These are phyloP conservation scores for Antheraea yamamai DNA, from an alignment of 2,888 invertebrate species.

Conservation along the genomic window DNA sequence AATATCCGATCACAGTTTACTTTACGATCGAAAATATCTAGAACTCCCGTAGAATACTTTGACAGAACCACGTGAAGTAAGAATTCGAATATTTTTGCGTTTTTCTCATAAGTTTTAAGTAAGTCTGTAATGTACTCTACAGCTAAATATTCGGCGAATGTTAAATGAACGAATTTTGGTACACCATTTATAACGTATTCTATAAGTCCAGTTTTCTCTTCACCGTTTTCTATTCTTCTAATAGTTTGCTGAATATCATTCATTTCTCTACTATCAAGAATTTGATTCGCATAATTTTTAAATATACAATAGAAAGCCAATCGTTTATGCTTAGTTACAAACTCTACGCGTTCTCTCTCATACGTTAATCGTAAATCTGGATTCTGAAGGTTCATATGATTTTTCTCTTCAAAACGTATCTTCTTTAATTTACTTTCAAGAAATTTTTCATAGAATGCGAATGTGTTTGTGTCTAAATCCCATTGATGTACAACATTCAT, in stretches of 20 bases:
- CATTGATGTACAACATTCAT: slow-evolving; percentile 15
- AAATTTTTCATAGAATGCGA: slow-evolving; percentile 27
- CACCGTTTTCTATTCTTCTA: neutral
- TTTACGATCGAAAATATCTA: neutral
- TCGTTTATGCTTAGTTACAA: neutral
- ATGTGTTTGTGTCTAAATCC: slow-evolving; percentile 28
- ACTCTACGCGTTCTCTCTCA: neutral
- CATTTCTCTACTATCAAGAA: neutral
- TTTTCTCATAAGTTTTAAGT: neutral
- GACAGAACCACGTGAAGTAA: neutral
- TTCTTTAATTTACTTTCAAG: slow-evolving; percentile 28
- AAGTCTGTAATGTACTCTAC: slow-evolving; percentile 13
- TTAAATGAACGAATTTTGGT: slow-evolving; percentile 29
- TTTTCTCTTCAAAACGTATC: slow-evolving; percentile 29
- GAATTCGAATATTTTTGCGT: neutral
- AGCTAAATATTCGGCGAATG: slow-evolving; percentile 29
- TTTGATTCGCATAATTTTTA: neutral
- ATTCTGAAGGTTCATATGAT: slow-evolving; percentile 24
- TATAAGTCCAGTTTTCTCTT: slow-evolving; percentile 16
- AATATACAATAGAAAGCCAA: slow-evolving; percentile 2
- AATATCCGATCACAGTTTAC: neutral
- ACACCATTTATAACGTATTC: slow-evolving; percentile 23
- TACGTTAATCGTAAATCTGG: neutral
- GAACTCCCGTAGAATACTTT: neutral
- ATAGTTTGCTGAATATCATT: slow-evolving; percentile 4